phyloP scores from a whole-genome alignment of 1,140 invertebrate genomes.

The Harpegnathos saltator region DNA sequence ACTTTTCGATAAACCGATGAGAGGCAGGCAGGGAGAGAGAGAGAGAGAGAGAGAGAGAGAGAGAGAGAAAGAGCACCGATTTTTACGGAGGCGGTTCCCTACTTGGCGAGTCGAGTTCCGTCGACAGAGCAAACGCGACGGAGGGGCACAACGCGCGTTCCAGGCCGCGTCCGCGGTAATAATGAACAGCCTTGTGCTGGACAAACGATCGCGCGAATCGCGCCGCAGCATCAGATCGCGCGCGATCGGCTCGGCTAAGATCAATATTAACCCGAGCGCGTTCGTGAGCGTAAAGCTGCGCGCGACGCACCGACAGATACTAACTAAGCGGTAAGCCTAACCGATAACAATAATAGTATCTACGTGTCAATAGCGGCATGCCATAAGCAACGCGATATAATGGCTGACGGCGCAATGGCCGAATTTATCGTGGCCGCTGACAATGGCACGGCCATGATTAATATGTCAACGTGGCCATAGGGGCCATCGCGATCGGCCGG shows the following conservation, averaged over 20 bases:
- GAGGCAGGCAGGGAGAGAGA: too few relatives aligned
- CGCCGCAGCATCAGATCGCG: too few relatives aligned
- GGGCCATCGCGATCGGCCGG: neutral
- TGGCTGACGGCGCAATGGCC: conserved; percentile 3
- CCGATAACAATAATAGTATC: conserved; percentile 36
- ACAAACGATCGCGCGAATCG: too few relatives aligned
- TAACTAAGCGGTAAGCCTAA: neutral
- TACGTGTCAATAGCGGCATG: conserved; percentile 25
- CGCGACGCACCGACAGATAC: neutral
- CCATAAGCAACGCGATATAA: conserved; percentile 27
- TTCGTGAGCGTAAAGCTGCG: too few relatives aligned
- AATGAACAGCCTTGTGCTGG: too few relatives aligned
- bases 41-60: too few relatives aligned
- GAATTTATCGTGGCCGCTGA: conserved; percentile 42
- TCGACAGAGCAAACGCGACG: too few relatives aligned
- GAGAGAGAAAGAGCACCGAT: too few relatives aligned
- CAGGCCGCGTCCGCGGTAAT: too few relatives aligned
- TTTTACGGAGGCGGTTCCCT: neutral
- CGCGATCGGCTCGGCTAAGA: neutral
- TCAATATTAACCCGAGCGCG: neutral
- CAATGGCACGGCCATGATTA: conserved; percentile 31
- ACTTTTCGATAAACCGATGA: conserved; percentile 58
- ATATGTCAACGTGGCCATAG: conserved; percentile 41
- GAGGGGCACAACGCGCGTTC: too few relatives aligned
- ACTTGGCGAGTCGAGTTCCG: too few relatives aligned